Evolutionary conservation across 2,888 invertebrate genomes (phyloP), one percentile per base, ranked within the genome.

Genomic region (Xylota sylvarum): DNA sequence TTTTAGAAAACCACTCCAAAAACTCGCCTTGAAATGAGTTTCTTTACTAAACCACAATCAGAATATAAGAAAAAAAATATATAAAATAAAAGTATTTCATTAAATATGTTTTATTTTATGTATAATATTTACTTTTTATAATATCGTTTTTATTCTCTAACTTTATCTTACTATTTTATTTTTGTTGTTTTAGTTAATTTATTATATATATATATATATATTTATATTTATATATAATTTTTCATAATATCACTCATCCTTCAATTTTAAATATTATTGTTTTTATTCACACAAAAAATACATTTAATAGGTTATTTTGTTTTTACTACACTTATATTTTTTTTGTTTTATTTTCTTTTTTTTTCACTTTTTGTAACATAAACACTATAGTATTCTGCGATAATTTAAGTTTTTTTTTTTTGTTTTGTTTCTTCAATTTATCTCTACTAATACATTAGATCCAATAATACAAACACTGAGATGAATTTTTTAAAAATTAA

Each of bases 331-430:
- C 72, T 78, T 82, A 81, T 43, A 64, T 69, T 23, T 70, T 48
- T 78, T 64, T 56, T n/a, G 0, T 40, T 67, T 77, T 55, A 65
- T 43, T 14, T 40, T 23, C 56, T 48, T 32, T 76, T 19, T 64
- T 48, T 32, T 76, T 30, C 40, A 62, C 64, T 55, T 70, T 27
- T 62, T 64, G n/a, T 77, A 86, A 86, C 73, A 86, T 82, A 86
- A 72, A 81, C 46, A 58, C 27, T 76, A 73, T 77, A 86, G 72
- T 86, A 73, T 69, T 89, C 88, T 88, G 85, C 87, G 87, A 67
- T 74, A 88, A 88, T 89, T 90, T 89, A 88, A 78, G 84, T 56
- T 48, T 86, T 65, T 81, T 67, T 50, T 79, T 74, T 78, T 62
- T 46, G 37, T 40, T 81, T 50, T 79, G 74, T 78, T 62, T 46